Evolutionary conservation across 2,113 vertebrate species (phyloP).

Genomic region (Nematolebias whitei): DNA sequence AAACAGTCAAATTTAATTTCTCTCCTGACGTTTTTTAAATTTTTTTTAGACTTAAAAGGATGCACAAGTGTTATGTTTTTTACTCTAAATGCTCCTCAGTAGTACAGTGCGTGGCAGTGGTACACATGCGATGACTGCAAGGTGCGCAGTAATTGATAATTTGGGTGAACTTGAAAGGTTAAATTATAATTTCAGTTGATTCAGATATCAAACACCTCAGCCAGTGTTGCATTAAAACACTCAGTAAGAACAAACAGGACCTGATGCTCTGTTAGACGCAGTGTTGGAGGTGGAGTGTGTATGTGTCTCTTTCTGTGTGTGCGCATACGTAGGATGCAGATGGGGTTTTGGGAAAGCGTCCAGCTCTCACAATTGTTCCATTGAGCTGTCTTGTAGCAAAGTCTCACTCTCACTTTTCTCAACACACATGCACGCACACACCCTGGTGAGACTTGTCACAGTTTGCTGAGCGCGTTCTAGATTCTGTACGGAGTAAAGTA

Average conservation of each 20-base stretch:
- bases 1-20: not conserved
- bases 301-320: constrained; percentile 7
- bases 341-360: constrained; percentile 61
- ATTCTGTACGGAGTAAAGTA: constrained; percentile 38
- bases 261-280: constrained; percentile 11
- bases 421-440: constrained; percentile 38
- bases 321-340: constrained; percentile 58
- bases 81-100: not conserved
- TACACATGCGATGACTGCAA: not conserved
- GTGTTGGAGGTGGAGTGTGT: not conserved
- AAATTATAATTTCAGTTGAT: not conserved
- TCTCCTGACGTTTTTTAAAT: not conserved
- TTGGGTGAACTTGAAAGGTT: not conserved
- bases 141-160: not conserved
- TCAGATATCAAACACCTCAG: not conserved
- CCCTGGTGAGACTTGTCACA: constrained; percentile 71
- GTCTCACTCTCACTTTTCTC: not conserved
- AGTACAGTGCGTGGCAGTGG: not conserved
- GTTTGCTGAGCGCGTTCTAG: constrained; percentile 61
- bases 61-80: not conserved
- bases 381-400: constrained; percentile 57
- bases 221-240: not conserved
- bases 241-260: not conserved
- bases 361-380: constrained; percentile 71
- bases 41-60: no score